Evolutionary conservation across 1,140 invertebrate species (phyloP), one percentile per base, ranked within the genome.

Genomic region (Drosophila ficusphila): DNA sequence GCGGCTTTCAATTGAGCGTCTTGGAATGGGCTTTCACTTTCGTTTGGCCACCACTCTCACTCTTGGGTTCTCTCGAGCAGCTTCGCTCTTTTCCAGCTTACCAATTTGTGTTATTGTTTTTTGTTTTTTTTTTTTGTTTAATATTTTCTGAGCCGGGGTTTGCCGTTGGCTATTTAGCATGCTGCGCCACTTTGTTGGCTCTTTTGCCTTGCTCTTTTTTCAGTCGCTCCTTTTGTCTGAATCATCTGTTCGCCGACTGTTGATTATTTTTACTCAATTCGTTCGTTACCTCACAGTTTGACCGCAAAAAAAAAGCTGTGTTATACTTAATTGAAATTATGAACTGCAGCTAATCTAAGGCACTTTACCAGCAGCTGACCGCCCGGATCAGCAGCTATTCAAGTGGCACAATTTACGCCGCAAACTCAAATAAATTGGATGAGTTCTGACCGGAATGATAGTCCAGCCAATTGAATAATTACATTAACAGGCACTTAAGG

Each of bases 291-390:
- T 86, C 81, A 85, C 74, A 62, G 33, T 61, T 70, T 78, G 78
- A 77, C 73, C 78, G 62, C 78, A 77, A 65, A 74, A 64, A n/a
- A n/a, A 56, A 36, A 25, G 68, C 58, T 49, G 68, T 44, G 60
- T 76, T 69, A 88, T 85, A 74, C 81, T 73, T 61, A 81, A 85
- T 81, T 81, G 78, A 76, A 67, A 67, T 48, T 54, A 67, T 72
- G 58, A 70, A 73, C 69, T 54, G 53, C 27, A 54, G 25, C 41
- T 64, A 38, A 53, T 67, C 69, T 27, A 25, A 46, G 58, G 27
- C 25, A 53, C 53, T 54, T 65, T 34, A 65, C 29, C 46, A 33
- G 9, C 47, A 16, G 52, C 52, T 49, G 53, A 49, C 16, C 42
- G 52, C 16, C 7, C 38, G 38, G 29, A 74, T 65, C 52, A 33